These are phyloP conservation scores for Oophaga pumilio DNA, from an alignment of 2,113 vertebrate species.

Conservation along the genomic window DNA sequence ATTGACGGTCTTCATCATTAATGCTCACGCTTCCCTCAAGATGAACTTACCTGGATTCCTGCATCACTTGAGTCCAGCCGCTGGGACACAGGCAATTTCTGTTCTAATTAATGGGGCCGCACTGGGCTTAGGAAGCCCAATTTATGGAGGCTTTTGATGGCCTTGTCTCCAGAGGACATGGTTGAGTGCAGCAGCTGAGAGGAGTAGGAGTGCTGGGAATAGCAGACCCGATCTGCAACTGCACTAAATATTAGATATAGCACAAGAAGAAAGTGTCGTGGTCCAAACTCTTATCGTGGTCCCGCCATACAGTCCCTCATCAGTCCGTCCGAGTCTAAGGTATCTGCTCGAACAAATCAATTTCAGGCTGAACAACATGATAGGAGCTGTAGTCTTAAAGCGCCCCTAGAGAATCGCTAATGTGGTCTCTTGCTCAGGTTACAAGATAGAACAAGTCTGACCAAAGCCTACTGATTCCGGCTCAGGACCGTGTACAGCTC, in stretches of 20 bases:
- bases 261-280: not conserved
- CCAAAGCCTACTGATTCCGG: too few relatives aligned
- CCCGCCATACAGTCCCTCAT: not conserved
- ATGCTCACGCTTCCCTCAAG: constrained; percentile 18
- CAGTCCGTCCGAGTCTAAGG: not conserved
- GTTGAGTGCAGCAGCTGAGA: not conserved
- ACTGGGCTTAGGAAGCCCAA: not conserved
- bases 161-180: not conserved
- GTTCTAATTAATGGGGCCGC: constrained; percentile 9
- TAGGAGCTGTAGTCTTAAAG: too few relatives aligned
- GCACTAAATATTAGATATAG: not conserved
- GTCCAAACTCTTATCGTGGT: not conserved
- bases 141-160: not conserved
- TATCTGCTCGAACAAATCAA: too few relatives aligned
- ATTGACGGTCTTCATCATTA: constrained; percentile 30
- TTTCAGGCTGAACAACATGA: too few relatives aligned
- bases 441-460: too few relatives aligned
- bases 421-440: too few relatives aligned
- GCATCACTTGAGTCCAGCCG: not conserved
- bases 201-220: not conserved
- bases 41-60: constrained; percentile 15
- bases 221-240: not conserved
- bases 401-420: too few relatives aligned
- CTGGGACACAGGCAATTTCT: not conserved
- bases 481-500: too few relatives aligned